Base-by-base conservation (phyloP, 2,888 invertebrate genomes). In the Polymixis lichenea region DNA sequence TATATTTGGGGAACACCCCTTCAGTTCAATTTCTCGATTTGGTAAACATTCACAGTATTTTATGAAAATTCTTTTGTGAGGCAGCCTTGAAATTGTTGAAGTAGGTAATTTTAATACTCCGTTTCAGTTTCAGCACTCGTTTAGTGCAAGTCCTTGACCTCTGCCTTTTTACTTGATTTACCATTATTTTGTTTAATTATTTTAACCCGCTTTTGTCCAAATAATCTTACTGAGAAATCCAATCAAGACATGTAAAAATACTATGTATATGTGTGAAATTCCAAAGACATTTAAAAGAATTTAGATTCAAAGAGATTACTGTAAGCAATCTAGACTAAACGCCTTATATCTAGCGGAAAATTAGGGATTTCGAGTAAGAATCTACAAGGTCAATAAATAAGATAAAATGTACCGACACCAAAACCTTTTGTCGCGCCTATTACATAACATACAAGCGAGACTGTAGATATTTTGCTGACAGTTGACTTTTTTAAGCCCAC, bases 11-110 rank as follows among this genome's bases (percentile, higher is more conserved):
- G 38, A 71, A 71, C 60, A 83, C 72, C 77, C 86, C 62, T 75
- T 68, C 64, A 56, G 62, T 78, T 66, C 32, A 61, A 64, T 72
- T 71, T 83, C 67, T 78, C 49, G 71, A 78, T 78, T 78, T 83
- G 55, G 84, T 78, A 83, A 86, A 71, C 66, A 78, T 78, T 86
- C 51, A 51, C 60, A 66, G 61, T 77, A 85, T 75, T 85, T 83
- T 61, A 65, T 62, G 56, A 73, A 72, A 71, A 73, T 83, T 68
- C 56, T 86, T 78, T 71, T 73, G 55, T 83, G 38, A 55, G 25
- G 51, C 17, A 56, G 28, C 83, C 86, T 86, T 83, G 83, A 83
- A 58, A 82, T 78, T 70, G 62, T 64, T 72, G 49, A 56, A 70
- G 69, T 66, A 49, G 53, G 71, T 72, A 69, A 77, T 82, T 85